Conservation (phyloP, 2,888 invertebrate species). For the Heteropelma amictum region DNA sequence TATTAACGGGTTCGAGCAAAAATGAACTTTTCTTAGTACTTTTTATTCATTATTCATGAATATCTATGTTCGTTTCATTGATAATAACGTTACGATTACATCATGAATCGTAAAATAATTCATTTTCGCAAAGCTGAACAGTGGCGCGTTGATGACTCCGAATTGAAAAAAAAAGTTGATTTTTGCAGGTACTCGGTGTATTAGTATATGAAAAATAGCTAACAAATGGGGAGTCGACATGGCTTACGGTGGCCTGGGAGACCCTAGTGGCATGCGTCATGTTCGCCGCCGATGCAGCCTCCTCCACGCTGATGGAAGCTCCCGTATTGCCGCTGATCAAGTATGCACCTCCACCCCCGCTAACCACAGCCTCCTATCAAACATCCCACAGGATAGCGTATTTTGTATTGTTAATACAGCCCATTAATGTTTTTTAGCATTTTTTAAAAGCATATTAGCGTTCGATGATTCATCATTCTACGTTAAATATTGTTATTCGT, state of each 20-base stretch:
- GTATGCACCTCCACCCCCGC: conserved; percentile 79
- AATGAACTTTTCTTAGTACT: conserved; percentile 33
- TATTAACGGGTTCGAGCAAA: conserved; percentile 22
- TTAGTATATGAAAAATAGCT: conserved; percentile 69
- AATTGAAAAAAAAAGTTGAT: conserved; percentile 22
- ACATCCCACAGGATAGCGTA: conserved; percentile 63
- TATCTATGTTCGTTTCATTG: neutral
- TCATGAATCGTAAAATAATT: conserved; percentile 16
- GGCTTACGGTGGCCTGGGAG: conserved; percentile 93
- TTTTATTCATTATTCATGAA: neutral
- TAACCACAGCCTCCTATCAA: conserved; percentile 77
- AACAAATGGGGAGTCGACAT: conserved; percentile 74
- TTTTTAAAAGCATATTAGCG: conserved; percentile 37
- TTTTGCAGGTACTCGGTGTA: conserved; percentile 39
- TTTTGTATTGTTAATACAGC: conserved; percentile 57
- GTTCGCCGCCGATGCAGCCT: conserved; percentile 80
- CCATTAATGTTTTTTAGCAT: neutral
- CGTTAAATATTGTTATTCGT: conserved; percentile 11
- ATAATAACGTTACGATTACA: too few relatives aligned
- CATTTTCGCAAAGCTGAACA: neutral
- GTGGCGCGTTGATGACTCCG: neutral
- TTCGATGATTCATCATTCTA: conserved; percentile 30
- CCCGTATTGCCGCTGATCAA: conserved; percentile 79
- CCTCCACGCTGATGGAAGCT: conserved; percentile 76
- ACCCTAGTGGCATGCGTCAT: conserved; percentile 89